Evolutionary conservation across 1,140 invertebrate species (phyloP).

Genomic region (Amyelois transitella): DNA sequence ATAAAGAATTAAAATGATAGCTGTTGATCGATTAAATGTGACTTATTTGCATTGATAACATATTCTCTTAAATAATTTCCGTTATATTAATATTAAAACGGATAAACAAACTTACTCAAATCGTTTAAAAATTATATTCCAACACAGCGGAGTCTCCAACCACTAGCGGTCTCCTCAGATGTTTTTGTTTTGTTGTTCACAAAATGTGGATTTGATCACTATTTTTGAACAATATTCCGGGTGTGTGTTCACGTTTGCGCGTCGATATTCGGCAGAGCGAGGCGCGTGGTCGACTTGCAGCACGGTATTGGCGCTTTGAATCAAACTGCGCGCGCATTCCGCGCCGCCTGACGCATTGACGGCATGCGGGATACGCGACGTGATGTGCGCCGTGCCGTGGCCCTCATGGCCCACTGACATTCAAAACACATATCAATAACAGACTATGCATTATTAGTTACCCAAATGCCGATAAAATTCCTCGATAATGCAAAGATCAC

Average conservation of each 20-base stretch:
- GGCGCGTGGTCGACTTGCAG: slow-evolving; percentile 41
- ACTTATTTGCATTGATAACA: too few species aligned
- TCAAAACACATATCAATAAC: not conserved
- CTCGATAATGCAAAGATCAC: too few species aligned
- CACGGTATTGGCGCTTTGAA: slow-evolving; percentile 42
- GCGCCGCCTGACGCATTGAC: slow-evolving; percentile 38
- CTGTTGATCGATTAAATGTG: too few species aligned
- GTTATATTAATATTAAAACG: not conserved
- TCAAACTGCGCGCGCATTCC: slow-evolving; percentile 40
- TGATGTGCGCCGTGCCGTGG: not conserved
- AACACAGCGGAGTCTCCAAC: not conserved
- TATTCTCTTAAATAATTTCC: not conserved
- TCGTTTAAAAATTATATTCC: not conserved
- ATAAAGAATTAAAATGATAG: too few species aligned
- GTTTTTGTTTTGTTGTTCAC: not conserved
- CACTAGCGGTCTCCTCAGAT: not conserved
- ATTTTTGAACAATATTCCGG: slow-evolving; percentile 24
- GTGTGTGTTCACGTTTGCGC: slow-evolving; percentile 36
- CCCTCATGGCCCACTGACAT: not conserved
- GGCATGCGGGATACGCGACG: not conserved
- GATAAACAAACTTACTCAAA: not conserved
- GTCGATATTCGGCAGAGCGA: slow-evolving; percentile 26
- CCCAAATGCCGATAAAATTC: not conserved
- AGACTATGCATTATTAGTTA: not conserved
- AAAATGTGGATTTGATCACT: not conserved